phyloP scores from a whole-genome alignment of 2,113 vertebrate genomes.

The Pseudorectes ferrugineus region DNA sequence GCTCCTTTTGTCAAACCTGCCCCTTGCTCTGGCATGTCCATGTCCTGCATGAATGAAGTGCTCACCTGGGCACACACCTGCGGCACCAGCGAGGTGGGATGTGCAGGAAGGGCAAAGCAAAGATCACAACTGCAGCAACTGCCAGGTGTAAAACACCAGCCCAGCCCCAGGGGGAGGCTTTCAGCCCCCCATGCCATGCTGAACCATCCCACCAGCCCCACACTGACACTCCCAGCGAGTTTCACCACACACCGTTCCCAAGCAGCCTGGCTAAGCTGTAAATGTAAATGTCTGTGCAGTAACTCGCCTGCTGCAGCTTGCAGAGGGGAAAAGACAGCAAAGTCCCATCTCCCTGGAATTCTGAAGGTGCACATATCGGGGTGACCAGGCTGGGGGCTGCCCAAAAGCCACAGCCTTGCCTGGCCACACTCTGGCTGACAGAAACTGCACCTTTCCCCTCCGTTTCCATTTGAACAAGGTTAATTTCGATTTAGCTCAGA shows the following conservation, averaged over 20 bases:
- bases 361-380: not conserved
- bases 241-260: not conserved
- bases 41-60: rapidly evolving
- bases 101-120: not conserved
- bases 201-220: not conserved
- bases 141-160: not conserved
- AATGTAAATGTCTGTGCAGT: not conserved
- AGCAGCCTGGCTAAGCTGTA: not conserved
- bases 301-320: not conserved
- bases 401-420: not conserved
- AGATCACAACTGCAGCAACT: not conserved
- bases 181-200: not conserved
- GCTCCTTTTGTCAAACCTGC: not conserved
- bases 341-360: not conserved
- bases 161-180: not conserved
- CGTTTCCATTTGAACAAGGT: not conserved
- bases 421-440: not conserved
- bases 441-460: not conserved
- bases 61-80: not conserved
- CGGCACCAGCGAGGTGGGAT: rapidly evolving
- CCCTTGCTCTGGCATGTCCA: not conserved
- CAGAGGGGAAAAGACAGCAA: not conserved
- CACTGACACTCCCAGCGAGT: not conserved
- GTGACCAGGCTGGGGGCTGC: not conserved
- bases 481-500: not conserved